Conservation (phyloP, 2,797 vertebrate genomes). For the Spinibarbus caldwelli region DNA sequence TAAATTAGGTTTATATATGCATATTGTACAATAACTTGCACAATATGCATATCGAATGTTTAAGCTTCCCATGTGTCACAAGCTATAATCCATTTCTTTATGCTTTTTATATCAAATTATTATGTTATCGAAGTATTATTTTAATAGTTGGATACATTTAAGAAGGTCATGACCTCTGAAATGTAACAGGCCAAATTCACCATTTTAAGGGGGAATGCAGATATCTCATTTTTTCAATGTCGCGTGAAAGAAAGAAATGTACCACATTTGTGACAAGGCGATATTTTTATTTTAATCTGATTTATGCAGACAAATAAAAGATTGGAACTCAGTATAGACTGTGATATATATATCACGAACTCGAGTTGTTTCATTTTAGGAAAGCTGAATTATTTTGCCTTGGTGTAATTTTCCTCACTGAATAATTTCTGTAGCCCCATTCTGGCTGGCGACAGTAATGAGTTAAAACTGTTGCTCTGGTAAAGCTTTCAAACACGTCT, state of each 20-base stretch:
- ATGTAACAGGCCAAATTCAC: neutral
- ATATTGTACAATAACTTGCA: neutral
- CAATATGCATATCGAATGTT: neutral
- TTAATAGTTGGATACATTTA: neutral
- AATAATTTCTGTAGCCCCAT: neutral
- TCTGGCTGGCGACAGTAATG: conserved; percentile 26
- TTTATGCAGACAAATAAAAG: neutral
- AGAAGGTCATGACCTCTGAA: neutral
- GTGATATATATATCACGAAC: neutral
- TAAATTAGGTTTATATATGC: neutral
- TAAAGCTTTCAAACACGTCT: conserved; percentile 25
- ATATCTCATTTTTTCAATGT: neutral
- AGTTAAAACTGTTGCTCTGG: conserved; percentile 38
- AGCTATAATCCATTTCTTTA: neutral
- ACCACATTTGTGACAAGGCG: neutral
- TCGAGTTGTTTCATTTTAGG: conserved; percentile 10
- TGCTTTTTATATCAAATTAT: neutral
- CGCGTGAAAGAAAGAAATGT: neutral
- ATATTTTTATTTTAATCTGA: neutral
- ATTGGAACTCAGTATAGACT: neutral
- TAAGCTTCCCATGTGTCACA: neutral
- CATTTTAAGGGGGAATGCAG: neutral
- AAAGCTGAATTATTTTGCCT: conserved; percentile 26
- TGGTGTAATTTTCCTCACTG: conserved; percentile 1
- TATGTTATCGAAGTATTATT: neutral